These are phyloP conservation scores for Drosophila bocqueti DNA, from an alignment of 1,140 invertebrate species.

Conservation along the genomic window DNA sequence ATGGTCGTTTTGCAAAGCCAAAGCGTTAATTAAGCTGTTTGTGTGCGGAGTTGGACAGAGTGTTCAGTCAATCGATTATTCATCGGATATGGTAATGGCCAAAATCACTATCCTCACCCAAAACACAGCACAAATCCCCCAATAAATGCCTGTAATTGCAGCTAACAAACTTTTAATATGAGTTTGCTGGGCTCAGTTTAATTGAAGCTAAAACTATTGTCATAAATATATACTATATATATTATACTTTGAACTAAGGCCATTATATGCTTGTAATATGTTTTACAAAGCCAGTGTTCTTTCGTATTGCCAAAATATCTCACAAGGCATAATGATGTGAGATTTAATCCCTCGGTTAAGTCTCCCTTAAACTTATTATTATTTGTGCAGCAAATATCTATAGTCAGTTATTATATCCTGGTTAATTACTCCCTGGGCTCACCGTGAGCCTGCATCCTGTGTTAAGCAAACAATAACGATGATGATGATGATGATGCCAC, in stretches of 20 bases:
- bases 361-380: not conserved
- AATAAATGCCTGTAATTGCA: conserved; percentile 37
- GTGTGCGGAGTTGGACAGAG: not conserved
- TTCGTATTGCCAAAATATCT: not conserved
- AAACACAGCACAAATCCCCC: conserved; percentile 11
- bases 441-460: not conserved
- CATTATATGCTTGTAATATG: too few relatives aligned
- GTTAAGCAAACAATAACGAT: conserved; percentile 2
- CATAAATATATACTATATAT: not conserved
- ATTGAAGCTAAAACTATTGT: not conserved
- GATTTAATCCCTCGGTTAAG: not conserved
- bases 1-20: conserved; percentile 36
- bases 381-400: not conserved
- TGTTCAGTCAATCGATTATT: conserved; percentile 38
- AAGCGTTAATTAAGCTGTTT: conserved; percentile 35
- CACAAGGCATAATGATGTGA: not conserved
- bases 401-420: not conserved
- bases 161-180: conserved; percentile 30
- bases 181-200: conserved; percentile 5
- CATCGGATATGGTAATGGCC: conserved; percentile 32
- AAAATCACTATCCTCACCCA: conserved; percentile 25
- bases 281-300: too few relatives aligned
- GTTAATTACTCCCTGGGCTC: not conserved
- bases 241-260: too few relatives aligned
- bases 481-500: not conserved